These are phyloP conservation scores for Strongylocentrotus purpuratus DNA, from an alignment of 35 echinoderm and acorn worm genomes.

Conservation along the genomic window DNA sequence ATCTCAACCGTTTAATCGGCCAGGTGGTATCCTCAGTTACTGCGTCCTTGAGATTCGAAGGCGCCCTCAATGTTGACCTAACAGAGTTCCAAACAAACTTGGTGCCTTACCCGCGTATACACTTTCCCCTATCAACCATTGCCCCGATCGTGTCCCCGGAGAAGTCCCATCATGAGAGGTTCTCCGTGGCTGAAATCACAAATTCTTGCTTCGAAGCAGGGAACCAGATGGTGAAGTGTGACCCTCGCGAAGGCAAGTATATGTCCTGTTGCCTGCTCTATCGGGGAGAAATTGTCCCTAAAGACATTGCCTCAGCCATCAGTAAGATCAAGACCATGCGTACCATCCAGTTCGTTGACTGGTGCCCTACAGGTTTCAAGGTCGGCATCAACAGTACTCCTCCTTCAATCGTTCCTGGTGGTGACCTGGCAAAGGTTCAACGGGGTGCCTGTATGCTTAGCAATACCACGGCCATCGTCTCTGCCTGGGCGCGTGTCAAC, in stretches of 20 bases:
- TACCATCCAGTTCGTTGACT: neutral
- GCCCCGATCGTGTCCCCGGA: neutral
- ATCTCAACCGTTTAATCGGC: conserved; percentile 69
- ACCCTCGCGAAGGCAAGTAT: neutral
- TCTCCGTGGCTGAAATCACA: neutral
- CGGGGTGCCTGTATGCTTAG: neutral
- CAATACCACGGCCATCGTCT: neutral
- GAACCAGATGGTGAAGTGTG: neutral
- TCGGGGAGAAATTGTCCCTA: neutral
- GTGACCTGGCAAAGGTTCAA: neutral
- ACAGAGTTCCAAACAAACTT: conserved; percentile 81
- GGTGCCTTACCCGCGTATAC: conserved; percentile 77
- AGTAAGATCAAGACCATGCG: neutral
- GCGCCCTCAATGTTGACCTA: conserved; percentile 70
- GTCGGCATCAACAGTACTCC: neutral
- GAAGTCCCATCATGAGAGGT: neutral
- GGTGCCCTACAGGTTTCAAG: neutral
- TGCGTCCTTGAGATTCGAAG: conserved; percentile 65
- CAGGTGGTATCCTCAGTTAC: conserved; percentile 69
- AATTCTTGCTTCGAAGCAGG: neutral
- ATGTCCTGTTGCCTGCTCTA: conserved; percentile 1
- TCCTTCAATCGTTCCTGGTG: neutral
- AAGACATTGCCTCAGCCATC: neutral
- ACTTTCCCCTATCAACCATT: conserved; percentile 21
- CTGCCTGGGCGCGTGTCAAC: neutral